phyloP scores from a whole-genome alignment of 1,140 invertebrate genomes.

The Oncopeltus fasciatus region DNA sequence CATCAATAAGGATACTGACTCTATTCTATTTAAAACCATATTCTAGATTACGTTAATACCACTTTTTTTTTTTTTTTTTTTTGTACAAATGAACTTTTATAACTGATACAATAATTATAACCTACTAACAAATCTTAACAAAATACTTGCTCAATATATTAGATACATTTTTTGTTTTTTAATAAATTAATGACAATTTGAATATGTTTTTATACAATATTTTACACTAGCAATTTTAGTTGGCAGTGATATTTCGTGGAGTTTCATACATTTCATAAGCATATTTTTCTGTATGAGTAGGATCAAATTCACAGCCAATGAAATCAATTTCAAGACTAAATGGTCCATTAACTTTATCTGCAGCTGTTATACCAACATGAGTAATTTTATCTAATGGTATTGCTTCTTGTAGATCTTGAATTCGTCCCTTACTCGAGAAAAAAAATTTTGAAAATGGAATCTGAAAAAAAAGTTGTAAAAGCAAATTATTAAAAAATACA shows the following conservation, averaged over 20 bases:
- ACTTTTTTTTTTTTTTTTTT: too few species aligned
- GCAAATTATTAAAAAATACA: neutral
- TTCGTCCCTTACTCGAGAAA: slow-evolving; percentile 60
- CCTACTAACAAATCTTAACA: too few species aligned
- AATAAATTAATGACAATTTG: too few species aligned
- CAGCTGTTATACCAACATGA: slow-evolving; percentile 65
- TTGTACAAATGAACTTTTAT: too few species aligned
- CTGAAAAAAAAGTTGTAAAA: slow-evolving; percentile 34
- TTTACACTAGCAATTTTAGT: slow-evolving; percentile 8
- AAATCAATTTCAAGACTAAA: slow-evolving; percentile 90
- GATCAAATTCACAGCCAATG: slow-evolving; percentile 68
- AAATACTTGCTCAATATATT: too few species aligned
- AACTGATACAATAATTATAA: too few species aligned
- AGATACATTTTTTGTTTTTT: too few species aligned
- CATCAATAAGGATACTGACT: too few species aligned
- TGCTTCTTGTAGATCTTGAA: slow-evolving; percentile 65
- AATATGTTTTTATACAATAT: too few species aligned
- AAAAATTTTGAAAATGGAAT: slow-evolving; percentile 94
- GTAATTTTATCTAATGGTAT: slow-evolving; percentile 44
- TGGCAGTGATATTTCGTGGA: slow-evolving; percentile 14
- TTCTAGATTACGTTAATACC: too few species aligned
- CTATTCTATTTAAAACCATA: too few species aligned
- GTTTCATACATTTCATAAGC: slow-evolving; percentile 79
- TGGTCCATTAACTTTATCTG: slow-evolving; percentile 59
- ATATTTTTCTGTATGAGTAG: slow-evolving; percentile 58